These are phyloP conservation scores for Emys orbicularis DNA, from an alignment of 2,797 vertebrate genomes.

Conservation along the genomic window DNA sequence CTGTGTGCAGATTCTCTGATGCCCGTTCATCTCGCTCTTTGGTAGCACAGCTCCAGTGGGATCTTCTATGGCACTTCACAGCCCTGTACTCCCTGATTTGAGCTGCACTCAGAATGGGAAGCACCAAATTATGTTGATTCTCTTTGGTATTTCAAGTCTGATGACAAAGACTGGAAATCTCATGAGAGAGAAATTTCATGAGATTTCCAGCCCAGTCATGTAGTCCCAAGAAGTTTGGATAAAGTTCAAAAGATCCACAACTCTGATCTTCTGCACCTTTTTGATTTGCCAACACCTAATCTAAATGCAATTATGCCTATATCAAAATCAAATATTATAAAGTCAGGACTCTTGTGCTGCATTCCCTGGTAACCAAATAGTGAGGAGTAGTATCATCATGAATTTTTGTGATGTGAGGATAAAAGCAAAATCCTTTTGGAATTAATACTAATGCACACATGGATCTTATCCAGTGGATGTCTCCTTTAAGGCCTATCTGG, in stretches of 20 bases:
- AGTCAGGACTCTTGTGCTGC: neutral
- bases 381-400: constrained; percentile 2
- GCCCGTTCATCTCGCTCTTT: neutral
- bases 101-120: neutral
- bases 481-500: constrained; percentile 45
- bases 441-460: constrained; percentile 19
- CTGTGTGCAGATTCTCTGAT: accelerated
- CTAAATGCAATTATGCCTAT: neutral
- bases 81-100: neutral
- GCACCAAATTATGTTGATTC: neutral
- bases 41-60: neutral
- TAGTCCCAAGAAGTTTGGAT: constrained; percentile 11
- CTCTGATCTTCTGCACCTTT: neutral
- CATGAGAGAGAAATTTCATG: neutral
- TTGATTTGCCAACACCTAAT: constrained; percentile 12
- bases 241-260: constrained; percentile 33
- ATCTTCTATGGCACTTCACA: neutral
- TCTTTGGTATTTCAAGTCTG: neutral
- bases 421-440: constrained; percentile 27
- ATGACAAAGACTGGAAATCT: neutral
- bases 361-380: neutral
- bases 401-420: constrained; percentile 12
- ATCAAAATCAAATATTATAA: neutral
- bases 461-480: constrained; percentile 51
- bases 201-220: neutral